These are phyloP conservation scores for Ailurus styani DNA, from an alignment of 2,113 vertebrate genomes.

Conservation along the genomic window DNA sequence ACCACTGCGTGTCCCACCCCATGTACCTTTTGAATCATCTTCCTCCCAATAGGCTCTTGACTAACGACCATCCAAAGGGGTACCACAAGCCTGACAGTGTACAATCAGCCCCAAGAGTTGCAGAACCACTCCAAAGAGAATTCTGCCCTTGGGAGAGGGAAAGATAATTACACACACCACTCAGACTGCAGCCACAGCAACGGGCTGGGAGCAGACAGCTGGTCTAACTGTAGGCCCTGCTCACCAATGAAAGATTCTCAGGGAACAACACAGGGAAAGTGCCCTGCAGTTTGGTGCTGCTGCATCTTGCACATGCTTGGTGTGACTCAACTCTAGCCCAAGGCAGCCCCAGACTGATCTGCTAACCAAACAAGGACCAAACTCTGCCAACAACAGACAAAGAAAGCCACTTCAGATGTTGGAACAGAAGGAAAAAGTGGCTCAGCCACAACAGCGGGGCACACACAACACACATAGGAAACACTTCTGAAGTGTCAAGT, in stretches of 20 bases:
- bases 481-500: not conserved
- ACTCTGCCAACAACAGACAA: not conserved
- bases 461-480: not conserved
- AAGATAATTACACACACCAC: not conserved
- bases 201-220: not conserved
- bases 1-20: not conserved
- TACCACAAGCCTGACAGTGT: not conserved
- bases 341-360: not conserved
- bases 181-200: not conserved
- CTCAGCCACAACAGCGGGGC: not conserved
- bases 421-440: not conserved
- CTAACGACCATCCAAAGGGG: not conserved
- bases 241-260: not conserved
- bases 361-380: not conserved
- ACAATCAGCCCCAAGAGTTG: not conserved
- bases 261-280: not conserved
- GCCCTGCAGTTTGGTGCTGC: not conserved
- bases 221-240: not conserved
- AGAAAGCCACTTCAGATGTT: not conserved
- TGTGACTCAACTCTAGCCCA: not conserved
- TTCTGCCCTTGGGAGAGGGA: not conserved
- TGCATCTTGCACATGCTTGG: not conserved
- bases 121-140: not conserved
- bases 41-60: not conserved
- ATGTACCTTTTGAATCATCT: not conserved